Evolutionary conservation across 1,140 invertebrate species (phyloP), one percentile per base, ranked within the genome.

Genomic region (Bombus soroeensis): DNA sequence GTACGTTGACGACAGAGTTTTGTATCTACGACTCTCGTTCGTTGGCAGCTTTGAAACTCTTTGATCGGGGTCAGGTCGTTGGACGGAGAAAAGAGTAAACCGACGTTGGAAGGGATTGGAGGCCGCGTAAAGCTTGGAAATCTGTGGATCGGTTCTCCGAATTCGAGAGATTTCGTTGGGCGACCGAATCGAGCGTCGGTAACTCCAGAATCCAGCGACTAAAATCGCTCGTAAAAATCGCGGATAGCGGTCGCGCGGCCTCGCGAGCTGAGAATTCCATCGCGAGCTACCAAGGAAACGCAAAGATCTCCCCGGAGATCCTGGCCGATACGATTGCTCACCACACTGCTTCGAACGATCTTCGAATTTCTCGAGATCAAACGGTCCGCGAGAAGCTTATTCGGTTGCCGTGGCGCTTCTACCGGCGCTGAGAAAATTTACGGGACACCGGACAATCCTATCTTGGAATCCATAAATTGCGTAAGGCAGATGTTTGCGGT

Each of bases 281-380:
- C 18, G 47, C 47, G 18, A 53, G 18, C 18, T 22, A 8, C 18
- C 47, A 22, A 53, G 18, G 18, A 53, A 53, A 53, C 47, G 47
- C 6, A 15, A n/a, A 22, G 41, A 28, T 62, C 59, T 13, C 41
- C n/a, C 32, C 22, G 57, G 71, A 83, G 59, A 68, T 76, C 6
- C 1, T 37, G 0, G 59, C 1, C 43, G 81, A 83, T 68, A 68
- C 62, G 59, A 37, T 66, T 66, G 59, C 32, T n/a, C 70, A 25
- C 15, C 47, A 0, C 25, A 10, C 32, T 15, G 47, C 39, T 39
- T 1, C 25, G 43, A 83, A 83, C 68, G 68, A 83, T 83, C 73
- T 53, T 53, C 9, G 72, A 76, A 68, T 83, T 83, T 83, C 62
- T 41, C 32, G 73, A 83, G 72, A 83, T 83, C 59, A 83, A 76